Evolutionary conservation across 2,113 vertebrate species (phyloP), one percentile per base, ranked within the genome.

Genomic region (human): DNA sequence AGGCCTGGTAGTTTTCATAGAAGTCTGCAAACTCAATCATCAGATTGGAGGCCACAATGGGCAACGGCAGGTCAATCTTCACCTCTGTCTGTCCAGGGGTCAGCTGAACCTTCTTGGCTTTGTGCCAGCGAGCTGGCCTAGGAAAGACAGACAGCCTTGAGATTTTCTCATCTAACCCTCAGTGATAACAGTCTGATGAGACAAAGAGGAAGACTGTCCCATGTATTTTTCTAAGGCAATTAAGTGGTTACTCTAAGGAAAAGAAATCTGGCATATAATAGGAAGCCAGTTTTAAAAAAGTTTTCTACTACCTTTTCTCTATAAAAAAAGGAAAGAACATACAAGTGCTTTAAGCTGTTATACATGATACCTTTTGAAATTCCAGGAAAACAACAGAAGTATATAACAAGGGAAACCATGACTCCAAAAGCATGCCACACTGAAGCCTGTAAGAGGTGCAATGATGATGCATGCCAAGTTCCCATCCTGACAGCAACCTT

Each of bases 11-110:
- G 98, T 99, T 99, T 98, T 99, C 99, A 25, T 99, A 99, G 97
- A 99, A 99, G 96, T 99, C 99, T 0, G 99, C 99, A 89, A 99
- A 99, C 98, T 99, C 99, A 0, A 99, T 99, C 99, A 99, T 99
- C 97, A 99, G 98, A 98, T 99, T 99, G 52, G 99, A 99, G 35
- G 99, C 99, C 83, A 99, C 99, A 0, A 99, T 99, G 93, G 99
- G 99, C 95, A 99, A 96, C 0, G 99, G 99, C 38, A 99, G 98
- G 97, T 99, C 99, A 0, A 99, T 99, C 99, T 99, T 99, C 97
- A 99, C 99, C 98, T 99, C 99, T 0, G 99, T 99, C 98, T 99
- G 99, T 43, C 99, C 99, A 0, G 99, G 99, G 0, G 99, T 99
- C 97, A 99, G 98, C 98, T 99, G 99, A 35, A 99, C 99, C 93